Base-by-base conservation (phyloP, 35 echinoderm and acorn worm genomes). In the Heliocidaris tuberculata region DNA sequence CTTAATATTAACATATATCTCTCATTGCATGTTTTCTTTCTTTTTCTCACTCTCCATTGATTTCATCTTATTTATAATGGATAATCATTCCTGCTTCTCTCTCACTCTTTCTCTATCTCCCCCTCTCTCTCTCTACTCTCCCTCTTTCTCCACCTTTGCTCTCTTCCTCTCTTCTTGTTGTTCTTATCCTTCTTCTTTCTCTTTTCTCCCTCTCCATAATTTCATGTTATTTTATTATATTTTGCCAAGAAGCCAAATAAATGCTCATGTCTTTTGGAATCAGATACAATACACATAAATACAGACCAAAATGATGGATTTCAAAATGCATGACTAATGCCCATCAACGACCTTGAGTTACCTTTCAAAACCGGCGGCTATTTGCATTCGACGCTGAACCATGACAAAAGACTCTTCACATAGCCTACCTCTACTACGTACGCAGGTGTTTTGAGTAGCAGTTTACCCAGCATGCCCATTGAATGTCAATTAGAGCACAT, bases 211-310 rank as follows among this genome's bases (percentile, higher is more conserved):
- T n/a, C n/a, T n/a, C n/a, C n/a, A n/a, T n/a, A n/a, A n/a, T n/a
- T n/a, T n/a, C n/a, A n/a, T n/a, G n/a, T n/a, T n/a, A n/a, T n/a
- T n/a, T n/a, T n/a, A n/a, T n/a, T n/a, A n/a, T n/a, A n/a, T n/a
- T n/a, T n/a, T n/a, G n/a, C 65, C 65, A 78, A 78, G 65, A 78
- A 78, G 21, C 65, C 65, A 78, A 78, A 78, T 78, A 78, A 78
- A 78, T 78, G 27, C 4, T n/a, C 65, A 78, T 78, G 21, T 78
- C 65, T 78, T n/a, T 78, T 78, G 65, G 65, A 78, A 78, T 78
- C 0, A 78, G 21, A 78, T 78, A 78, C 65, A 78, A 78, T 78
- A 27, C 65, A 21, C 4, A 78, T n/a, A 78, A 78, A 78, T 78
- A 78, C 21, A 8, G 21, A 27, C 65, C 27, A 78, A 78, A 78